Conservation (phyloP, 1,140 invertebrate genomes). For the Pseudachorutes palmiensis region DNA sequence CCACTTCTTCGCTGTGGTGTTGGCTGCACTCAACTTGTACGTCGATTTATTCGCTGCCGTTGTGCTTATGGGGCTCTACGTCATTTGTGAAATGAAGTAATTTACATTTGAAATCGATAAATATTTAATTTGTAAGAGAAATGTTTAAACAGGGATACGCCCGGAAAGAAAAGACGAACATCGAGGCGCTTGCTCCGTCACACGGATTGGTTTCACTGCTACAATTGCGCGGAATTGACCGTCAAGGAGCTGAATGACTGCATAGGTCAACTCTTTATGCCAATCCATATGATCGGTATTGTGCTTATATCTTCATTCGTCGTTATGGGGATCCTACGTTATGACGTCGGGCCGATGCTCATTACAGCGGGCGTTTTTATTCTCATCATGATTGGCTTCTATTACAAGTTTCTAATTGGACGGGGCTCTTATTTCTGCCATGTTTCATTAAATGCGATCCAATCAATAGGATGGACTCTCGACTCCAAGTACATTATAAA, state of each 20-base stretch:
- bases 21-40: neutral
- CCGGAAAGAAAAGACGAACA: neutral
- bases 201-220: neutral
- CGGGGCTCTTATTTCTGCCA: neutral
- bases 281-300: neutral
- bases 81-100: neutral
- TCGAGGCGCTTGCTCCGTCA: neutral
- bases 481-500: neutral
- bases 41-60: neutral
- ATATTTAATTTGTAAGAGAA: neutral
- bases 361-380: neutral
- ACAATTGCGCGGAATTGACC: neutral
- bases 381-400: neutral
- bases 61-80: neutral
- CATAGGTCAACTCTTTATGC: neutral
- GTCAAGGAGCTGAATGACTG: neutral
- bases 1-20: neutral
- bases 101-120: neutral
- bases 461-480: neutral
- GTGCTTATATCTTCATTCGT: neutral
- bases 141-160: neutral
- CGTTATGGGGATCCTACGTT: neutral
- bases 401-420: neutral
- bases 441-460: neutral
- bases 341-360: neutral